Evolutionary conservation across 2,113 vertebrate genomes (phyloP).

Genomic region (Aleadryas rufinucha): DNA sequence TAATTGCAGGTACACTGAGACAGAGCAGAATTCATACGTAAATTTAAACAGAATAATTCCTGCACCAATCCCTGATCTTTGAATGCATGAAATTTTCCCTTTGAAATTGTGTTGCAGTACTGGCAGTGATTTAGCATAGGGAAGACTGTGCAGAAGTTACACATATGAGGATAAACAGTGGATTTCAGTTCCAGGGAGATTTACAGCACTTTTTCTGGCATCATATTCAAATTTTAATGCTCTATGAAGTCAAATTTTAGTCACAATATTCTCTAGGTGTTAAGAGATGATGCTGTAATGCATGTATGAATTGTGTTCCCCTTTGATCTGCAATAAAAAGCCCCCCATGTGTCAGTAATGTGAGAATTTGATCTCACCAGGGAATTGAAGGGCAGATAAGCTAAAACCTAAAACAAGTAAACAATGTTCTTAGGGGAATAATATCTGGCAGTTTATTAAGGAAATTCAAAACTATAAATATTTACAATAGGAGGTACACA

Average conservation of each 20-base stretch:
- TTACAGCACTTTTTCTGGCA: background rate
- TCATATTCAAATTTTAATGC: background rate
- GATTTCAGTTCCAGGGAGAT: background rate
- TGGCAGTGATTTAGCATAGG: background rate
- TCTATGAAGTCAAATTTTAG: background rate
- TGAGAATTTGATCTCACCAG: slow-evolving; percentile 17
- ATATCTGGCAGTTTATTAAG: slow-evolving; percentile 41
- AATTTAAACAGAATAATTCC: background rate
- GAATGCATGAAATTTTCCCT: background rate
- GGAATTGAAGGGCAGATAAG: slow-evolving; percentile 39
- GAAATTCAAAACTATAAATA: slow-evolving; percentile 56
- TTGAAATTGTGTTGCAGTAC: background rate
- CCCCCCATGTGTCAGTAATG: background rate
- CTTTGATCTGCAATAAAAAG: background rate
- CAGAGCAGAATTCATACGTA: background rate
- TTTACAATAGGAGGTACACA: slow-evolving; percentile 50
- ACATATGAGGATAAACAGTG: background rate
- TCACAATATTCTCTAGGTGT: background rate
- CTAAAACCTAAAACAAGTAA: slow-evolving; percentile 43
- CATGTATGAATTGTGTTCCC: background rate
- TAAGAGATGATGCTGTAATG: background rate
- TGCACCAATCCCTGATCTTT: background rate
- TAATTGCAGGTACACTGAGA: background rate
- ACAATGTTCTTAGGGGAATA: slow-evolving; percentile 14
- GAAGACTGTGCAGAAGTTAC: background rate